Evolutionary conservation across 2,888 invertebrate species (phyloP), one percentile per base, ranked within the genome.

Genomic region (Colletes collaris): DNA sequence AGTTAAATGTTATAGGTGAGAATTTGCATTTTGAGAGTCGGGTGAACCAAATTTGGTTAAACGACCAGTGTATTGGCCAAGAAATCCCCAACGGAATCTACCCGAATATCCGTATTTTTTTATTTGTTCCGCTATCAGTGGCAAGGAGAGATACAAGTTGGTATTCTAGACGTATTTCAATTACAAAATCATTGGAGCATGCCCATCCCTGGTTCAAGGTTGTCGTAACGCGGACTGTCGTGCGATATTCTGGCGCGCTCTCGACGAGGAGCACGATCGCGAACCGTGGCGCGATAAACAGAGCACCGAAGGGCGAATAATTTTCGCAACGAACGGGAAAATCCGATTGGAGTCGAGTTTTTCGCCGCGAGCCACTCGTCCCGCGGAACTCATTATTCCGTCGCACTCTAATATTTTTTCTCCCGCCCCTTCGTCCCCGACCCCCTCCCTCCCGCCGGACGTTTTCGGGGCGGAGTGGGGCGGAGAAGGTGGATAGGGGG

Each of bases 301-400:
- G 59, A 49, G 19, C 46, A 35, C 37, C 44, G 10, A 46, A 46
- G 44, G 44, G 44, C 44, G 10, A 46, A 10, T 46, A 46, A 46
- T 63, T 62, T 62, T 68, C 52, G 37, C 50, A 16, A 27, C 52
- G 37, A 49, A 46, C 49, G 55, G 46, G 67, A 37, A 50, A 67
- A 62, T 49, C 7, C 46, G 49, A 27, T 52, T 16, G 60, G 59
- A 16, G 35, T 63, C 55, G 56, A 52, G 70, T 44, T 70, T 68
- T 78, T 78, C 79, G 55, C n/a, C 63, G 66, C 52, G 64, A 58
- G 77, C 62, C 76, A 72, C 75, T 75, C 76, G 80, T 85, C 63
- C 67, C 66, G 58, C 27, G 78, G 60, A 86, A 79, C 83, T 86
- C 86, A 80, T 86, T 85, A 86, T 86, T 76, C 72, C 70, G 74